Base-by-base conservation (phyloP, 2,888 invertebrate genomes). In the Spodoptera picta region DNA sequence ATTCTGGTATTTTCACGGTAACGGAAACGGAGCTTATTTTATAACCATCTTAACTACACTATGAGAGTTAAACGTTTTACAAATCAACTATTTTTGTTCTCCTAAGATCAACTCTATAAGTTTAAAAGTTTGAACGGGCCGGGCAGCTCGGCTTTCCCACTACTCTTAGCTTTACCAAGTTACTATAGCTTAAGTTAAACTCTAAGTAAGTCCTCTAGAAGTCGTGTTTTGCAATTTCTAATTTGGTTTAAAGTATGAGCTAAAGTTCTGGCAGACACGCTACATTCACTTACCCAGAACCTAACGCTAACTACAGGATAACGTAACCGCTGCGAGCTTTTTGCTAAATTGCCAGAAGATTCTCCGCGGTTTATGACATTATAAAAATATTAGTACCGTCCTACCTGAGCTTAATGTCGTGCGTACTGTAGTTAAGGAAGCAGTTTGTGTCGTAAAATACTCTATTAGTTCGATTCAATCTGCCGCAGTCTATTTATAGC, bases 201-300 rank as follows among this genome's bases (percentile, higher is more conserved):
- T 53, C 42, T 57, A 47, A 58, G 63, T 66, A 48, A 41, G 49
- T 61, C 50, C 51, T 46, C 62, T 53, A 44, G 36, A 47, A 65
- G 46, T 48, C 64, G 71, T 75, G 67, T 78, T 75, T 75, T 56
- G 68, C 51, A 62, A 75, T 75, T 71, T 63, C 72, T 76, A 72
- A 75, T 75, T 68, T 75, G 54, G 63, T 79, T 75, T 75, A 65
- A 72, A 71, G 51, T 75, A 68, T 60, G 55, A 63, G 49, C 47
- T 24, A 53, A 59, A 78, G 65, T 68, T 63, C 62, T 68, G 62
- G 52, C 75, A 65, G 62, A 64, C 49, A 53, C 68, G 61, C 53
- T 50, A n/a, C 44, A 56, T 56, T 75, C 55, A 63, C 68, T 63
- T 65, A 36, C 36, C 31, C 6, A 31, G 31, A 1, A 31, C 31